phyloP scores from a whole-genome alignment of 2,113 vertebrate species.

The Myrmecobius fasciatus region DNA sequence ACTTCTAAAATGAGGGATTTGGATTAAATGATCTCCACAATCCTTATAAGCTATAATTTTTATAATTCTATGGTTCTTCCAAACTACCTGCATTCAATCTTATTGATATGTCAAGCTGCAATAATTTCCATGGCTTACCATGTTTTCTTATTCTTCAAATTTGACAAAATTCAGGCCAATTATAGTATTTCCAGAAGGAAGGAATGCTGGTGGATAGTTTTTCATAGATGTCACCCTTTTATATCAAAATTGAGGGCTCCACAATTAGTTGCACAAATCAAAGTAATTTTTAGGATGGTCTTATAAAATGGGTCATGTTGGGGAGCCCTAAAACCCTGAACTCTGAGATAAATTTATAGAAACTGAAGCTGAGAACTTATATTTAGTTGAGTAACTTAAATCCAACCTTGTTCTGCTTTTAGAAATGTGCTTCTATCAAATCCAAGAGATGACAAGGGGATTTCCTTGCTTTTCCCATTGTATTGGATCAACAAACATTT shows the following conservation, averaged over 20 bases:
- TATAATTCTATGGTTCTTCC: slow-evolving; percentile 13
- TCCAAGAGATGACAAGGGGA: slow-evolving; percentile 1
- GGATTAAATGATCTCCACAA: background rate
- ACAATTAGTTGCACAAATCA: background rate
- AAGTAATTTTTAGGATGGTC: slow-evolving; percentile 11
- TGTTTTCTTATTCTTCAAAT: background rate
- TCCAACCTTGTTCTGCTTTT: background rate
- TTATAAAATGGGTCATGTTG: slow-evolving; percentile 37
- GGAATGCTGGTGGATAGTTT: background rate
- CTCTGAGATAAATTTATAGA: slow-evolving; percentile 1
- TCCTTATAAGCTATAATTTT: slow-evolving; percentile 37
- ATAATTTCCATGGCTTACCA: background rate
- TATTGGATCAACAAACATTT: slow-evolving; percentile 12
- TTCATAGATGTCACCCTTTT: slow-evolving; percentile 34
- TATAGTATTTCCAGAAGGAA: slow-evolving; percentile 34
- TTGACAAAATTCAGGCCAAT: slow-evolving; percentile 27
- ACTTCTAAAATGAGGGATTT: background rate
- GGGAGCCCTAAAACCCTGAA: background rate
- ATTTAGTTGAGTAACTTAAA: background rate
- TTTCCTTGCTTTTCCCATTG: slow-evolving; percentile 28
- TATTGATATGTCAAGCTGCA: background rate
- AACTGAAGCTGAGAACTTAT: slow-evolving; percentile 12
- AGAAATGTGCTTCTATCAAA: background rate
- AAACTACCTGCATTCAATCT: background rate
- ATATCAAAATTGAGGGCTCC: slow-evolving; percentile 13